Base-by-base conservation (phyloP, 2,888 invertebrate species). In the Sceliomorpha sp. region DNA sequence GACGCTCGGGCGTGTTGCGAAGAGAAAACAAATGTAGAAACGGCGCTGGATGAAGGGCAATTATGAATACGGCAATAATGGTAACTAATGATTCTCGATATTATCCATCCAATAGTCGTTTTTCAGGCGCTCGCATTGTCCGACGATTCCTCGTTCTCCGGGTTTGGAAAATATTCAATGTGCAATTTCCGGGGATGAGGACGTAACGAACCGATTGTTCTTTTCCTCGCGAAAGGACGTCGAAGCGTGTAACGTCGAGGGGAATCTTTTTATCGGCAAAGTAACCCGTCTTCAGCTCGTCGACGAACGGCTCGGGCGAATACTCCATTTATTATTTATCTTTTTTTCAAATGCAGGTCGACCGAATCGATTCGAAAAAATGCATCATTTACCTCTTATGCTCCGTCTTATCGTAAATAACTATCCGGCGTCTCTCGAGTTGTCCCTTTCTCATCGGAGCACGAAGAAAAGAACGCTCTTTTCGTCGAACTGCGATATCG, bases 201-300 rank as follows among this genome's bases (percentile, higher is more conserved):
- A 48, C 50, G 70, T 74, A 74, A 72, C 74, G 74, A 74, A 56
- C 58, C 72, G 70, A 74, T 74, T 73, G 64, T 71, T 62, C 70
- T 51, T 39, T 69, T 60, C 51, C 48, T 67, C 48, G 37, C 56
- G 50, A 56, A 62, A 62, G 56, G 34, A 62, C 51, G 51, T 20
- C 31, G 27, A 36, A 68, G 62, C 62, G 62, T 56, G 58, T 62
- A 68, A 62, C 51, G 27, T 32, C 29, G 26, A 60, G 40, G 44
- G 45, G 64, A 64, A 45, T 55, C 47, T 66, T 53, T 59, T 39
- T 69, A 45, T 62, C 44, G 36, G 44, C 39, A 64, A 68, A 73
- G 63, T 70, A 53, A 70, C 53, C 53, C 14, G 47, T 50, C 66
- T 59, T 55, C 47, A 40, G 55, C 51, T 53, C 59, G 50, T 59